A percentile compares a stretch with the other conserved stretches of the same genome.
Conservation (phyloP, 2,888 invertebrate species). For the Cremastinae sp. region DNA sequence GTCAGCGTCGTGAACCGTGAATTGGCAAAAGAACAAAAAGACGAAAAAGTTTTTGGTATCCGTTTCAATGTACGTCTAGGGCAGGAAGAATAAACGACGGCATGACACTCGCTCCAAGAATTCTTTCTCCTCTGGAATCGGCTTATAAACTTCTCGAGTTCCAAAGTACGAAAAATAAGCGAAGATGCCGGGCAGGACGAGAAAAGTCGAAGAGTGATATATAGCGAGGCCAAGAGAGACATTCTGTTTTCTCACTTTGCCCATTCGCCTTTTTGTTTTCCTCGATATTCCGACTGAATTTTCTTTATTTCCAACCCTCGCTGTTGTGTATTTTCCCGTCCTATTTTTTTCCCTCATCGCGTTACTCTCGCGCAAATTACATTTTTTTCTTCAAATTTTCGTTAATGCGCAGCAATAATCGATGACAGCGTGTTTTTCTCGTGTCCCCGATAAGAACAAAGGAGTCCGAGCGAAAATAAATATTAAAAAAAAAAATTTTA, state of each 20-base stretch:
- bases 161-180: conserved; percentile 38
- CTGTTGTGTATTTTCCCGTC: no score
- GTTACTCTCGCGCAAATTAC: no score
- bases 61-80: conserved; percentile 36
- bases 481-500: conserved; percentile 37
- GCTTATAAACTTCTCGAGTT: conserved; percentile 61
- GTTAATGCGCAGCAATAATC: neutral
- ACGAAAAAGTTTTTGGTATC: conserved; percentile 31
- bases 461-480: conserved; percentile 38
- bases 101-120: conserved; percentile 46
- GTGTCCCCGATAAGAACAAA: neutral
- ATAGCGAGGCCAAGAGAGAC: conserved; percentile 20
- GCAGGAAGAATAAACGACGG: conserved; percentile 45
- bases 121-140: conserved; percentile 54
- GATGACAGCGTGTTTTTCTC: no score
- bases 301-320: no score
- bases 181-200: conserved; percentile 7
- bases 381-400: no score
- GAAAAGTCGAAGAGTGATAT: conserved; percentile 19
- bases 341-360: no score
- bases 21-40: conserved; percentile 26
- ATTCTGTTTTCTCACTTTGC: neutral
- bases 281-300: neutral
- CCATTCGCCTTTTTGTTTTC: no score
- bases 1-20: conserved; percentile 14